Evolutionary conservation across 1,140 invertebrate species (phyloP).

Genomic region (Tetramorium parvispinum): DNA sequence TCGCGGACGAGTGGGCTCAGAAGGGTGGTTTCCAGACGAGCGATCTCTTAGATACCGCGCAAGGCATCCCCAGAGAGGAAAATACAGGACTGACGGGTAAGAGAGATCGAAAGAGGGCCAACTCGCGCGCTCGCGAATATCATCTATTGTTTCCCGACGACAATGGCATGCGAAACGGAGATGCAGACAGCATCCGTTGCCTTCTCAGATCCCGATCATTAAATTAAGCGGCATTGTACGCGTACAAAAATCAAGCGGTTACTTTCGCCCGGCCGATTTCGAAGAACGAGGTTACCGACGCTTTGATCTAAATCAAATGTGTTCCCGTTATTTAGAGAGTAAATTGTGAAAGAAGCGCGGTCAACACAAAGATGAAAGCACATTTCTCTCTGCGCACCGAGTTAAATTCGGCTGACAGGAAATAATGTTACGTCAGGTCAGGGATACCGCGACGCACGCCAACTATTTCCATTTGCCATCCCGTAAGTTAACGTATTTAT

Average conservation of each 20-base stretch:
- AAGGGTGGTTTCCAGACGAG: conserved; percentile 47
- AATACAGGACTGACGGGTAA: conserved; percentile 33
- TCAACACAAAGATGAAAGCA: conserved; percentile 11
- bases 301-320: conserved; percentile 32
- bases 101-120: conserved; percentile 36
- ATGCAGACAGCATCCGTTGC: conserved; percentile 69
- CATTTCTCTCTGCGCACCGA: not conserved
- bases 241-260: conserved; percentile 44
- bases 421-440: conserved; percentile 28
- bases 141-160: conserved; percentile 23
- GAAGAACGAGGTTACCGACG: not conserved
- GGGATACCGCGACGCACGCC: conserved; percentile 5
- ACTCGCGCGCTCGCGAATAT: conserved; percentile 12
- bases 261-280: not conserved
- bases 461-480: conserved; percentile 47
- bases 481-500: conserved; percentile 63
- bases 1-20: conserved; percentile 31
- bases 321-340: not conserved
- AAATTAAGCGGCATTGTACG: conserved; percentile 68
- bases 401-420: conserved; percentile 30
- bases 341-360: not conserved
- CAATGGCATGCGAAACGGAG: conserved; percentile 61
- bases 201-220: conserved; percentile 67
- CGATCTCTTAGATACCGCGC: conserved; percentile 36
- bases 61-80: conserved; percentile 23